Base-by-base conservation (phyloP, 2,797 vertebrate genomes). In the Pangasius sanitwongsei region DNA sequence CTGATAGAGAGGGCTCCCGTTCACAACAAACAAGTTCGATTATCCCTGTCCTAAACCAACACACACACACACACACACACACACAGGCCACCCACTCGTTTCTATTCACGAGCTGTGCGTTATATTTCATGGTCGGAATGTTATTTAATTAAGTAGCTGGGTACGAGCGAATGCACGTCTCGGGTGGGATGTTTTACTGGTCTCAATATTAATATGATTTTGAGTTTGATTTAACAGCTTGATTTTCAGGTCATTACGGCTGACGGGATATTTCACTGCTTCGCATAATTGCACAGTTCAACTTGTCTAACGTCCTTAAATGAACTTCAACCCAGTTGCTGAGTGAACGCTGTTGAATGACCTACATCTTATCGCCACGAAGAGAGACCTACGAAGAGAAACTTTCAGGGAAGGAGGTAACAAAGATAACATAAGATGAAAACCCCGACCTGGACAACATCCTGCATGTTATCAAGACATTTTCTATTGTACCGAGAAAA, bases 21-120 rank as follows among this genome's bases (percentile, higher is more conserved):
- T 11, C 23, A 25, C 67, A 61, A 77, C 37, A 86, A 86, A 86
- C 55, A 90, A 88, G 72, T 88, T n/a, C 28, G 61, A 85, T 70
- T 65, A 85, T 82, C 87, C 74, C 48, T 61, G 0, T 31, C 37
- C 37, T 53, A 28, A 9, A 15, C 16, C n/a, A 34, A 86, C 86
- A 82, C 55, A 61, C 55, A 63, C 82, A 37, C 78, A 77, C 85
- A 67, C 67, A 78, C 44, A 87, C 72, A 75, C 72, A 81, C 65
- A 88, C 78, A 87, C 11, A 20, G 12, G 15, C 16, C n/a, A 34
- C 6, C 16, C n/a, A 0, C 67, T 18, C 8, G 2, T 37, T 72
- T 31, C 69, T 9, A 34, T 37, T 9, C 69, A 34, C 3, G 31
- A 72, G 69, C 69, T 72, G 69, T 18, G 25, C 65, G 15, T 16